Evolutionary conservation across 2,113 vertebrate species (phyloP), one percentile per base, ranked within the genome.

Genomic region (Cebidichthys violaceus): DNA sequence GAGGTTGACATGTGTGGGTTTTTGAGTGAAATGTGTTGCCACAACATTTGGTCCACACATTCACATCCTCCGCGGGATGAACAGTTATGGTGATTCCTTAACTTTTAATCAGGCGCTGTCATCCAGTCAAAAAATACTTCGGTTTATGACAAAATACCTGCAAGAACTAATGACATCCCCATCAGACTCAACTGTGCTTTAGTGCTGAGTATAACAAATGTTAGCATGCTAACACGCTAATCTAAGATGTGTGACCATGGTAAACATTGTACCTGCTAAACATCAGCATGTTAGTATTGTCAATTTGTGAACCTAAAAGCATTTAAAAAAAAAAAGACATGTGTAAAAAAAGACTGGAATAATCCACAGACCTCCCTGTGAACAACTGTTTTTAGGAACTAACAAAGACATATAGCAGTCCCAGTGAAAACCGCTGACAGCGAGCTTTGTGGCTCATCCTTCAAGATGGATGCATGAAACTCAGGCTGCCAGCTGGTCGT

Each of bases 391-490:
- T 24, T 20, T 24, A 18, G 7, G 33, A 35, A 45, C 29, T 6
- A 8, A 15, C 31, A 50, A 54, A 72, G 35, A 35, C 10, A 62
- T 29, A 6, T 18, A 62, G 6, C 1, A 8, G 39, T 18, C 4
- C 22, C 4, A 15, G 9, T 75, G 60, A 75, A 75, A 52, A 37
- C 39, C 15, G 33, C 17, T 62, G 47, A 60, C n/a, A 37, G 24
- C 15, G 6, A 50, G 33, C 5, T 55, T 45, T 54, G 61, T 41
- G n/a, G 43, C 33, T 70, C 29, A 57, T 24, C 20, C 18, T 70
- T 55, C 50, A 65, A 39, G 29, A 75, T 59, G 31, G 78, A 67
- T n/a, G 35, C 31, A 75, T 71, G 60, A 66, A 66, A 43, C 57
- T 65, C 9, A 8, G 20, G 18, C 65, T 71, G 33, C 57, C 64